Base-by-base conservation (phyloP, 1,140 invertebrate species). In the Atta colombica region DNA sequence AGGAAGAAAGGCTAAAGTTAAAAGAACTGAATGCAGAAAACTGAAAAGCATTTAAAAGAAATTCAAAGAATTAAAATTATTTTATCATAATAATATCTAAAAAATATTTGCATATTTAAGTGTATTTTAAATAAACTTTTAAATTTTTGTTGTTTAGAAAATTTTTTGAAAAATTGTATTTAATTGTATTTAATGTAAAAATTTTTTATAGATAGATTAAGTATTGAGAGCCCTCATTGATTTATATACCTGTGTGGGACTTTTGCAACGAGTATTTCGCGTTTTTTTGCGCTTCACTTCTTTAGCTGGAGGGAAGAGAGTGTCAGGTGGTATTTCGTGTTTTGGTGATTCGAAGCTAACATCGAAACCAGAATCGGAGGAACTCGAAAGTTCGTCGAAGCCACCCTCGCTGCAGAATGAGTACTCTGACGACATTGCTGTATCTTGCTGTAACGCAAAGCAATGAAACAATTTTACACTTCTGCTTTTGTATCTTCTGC, bases 281-380 rank as follows among this genome's bases (percentile, higher is more conserved):
- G 93, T 92, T 87, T 95, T 95, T 87, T 95, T 95, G 14, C 93
- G 90, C 35, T 95, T 95, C 49, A 95, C 94, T 51, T 95, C 95
- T 63, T 95, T 95, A 7, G 77, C 80, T 5, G 90, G 58, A 28
- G 91, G 88, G 69, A 93, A 94, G 0, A 94, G 77, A 28, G 87
- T 75, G 12, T 95, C 94, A 8, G 88, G 72, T 25, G 91, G 66
- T 0, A 92, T 89, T 61, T 95, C 95, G 88, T 95, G 94, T 77
- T 95, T 95, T 3, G 94, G 93, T 0, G 95, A 95, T 84, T 96
- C 96, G 84, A 96, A 96, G 86, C 96, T 96, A 78, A 96, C 96
- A 78, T 97, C 97, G 88, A 97, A 96, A 58, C 97, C 97, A 0
- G 97, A 97, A 90, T 97, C 97, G 63, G 96, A 97, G 58, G 97